Percentiles rank a stretch among this genome's conserved stretches.
Evolutionary conservation across 2,888 invertebrate species (phyloP).

Genomic region (Oligia strigilis): DNA sequence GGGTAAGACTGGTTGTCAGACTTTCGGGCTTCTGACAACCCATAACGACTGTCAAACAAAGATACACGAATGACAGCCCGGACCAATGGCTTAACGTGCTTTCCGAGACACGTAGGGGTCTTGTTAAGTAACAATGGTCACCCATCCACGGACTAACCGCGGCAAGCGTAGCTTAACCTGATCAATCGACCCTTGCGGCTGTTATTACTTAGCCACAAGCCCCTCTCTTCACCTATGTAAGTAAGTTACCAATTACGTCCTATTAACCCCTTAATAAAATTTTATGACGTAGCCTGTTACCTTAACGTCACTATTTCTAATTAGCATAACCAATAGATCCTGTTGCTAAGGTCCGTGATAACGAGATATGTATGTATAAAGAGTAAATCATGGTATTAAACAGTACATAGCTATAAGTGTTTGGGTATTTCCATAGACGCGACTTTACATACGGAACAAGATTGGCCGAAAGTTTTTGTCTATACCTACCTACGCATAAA

Average conservation of each 20-base stretch:
- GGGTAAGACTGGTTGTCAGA: too few relatives aligned
- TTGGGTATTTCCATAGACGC: conserved; percentile 23
- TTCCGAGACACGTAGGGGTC: too few relatives aligned
- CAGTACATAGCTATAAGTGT: background rate
- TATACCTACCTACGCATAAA: background rate
- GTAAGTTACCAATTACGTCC: background rate
- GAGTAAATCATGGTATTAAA: background rate
- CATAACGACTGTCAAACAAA: too few relatives aligned
- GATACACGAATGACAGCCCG: too few relatives aligned
- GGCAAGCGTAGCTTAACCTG: too few relatives aligned
- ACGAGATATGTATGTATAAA: background rate
- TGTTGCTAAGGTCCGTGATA: conserved; percentile 21
- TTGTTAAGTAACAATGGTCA: too few relatives aligned
- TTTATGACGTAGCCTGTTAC: conserved; percentile 7
- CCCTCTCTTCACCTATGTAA: background rate
- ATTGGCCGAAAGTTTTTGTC: conserved; percentile 43
- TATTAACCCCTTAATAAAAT: background rate
- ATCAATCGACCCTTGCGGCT: too few relatives aligned
- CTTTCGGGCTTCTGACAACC: too few relatives aligned
- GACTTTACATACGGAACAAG: conserved; percentile 29
- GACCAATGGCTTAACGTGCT: too few relatives aligned
- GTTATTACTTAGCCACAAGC: too few relatives aligned
- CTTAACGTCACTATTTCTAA: conserved; percentile 5
- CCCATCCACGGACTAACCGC: too few relatives aligned
- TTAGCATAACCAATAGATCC: conserved; percentile 22